phyloP scores from a whole-genome alignment of 2,888 invertebrate species.

The Drosophila demipolita region DNA sequence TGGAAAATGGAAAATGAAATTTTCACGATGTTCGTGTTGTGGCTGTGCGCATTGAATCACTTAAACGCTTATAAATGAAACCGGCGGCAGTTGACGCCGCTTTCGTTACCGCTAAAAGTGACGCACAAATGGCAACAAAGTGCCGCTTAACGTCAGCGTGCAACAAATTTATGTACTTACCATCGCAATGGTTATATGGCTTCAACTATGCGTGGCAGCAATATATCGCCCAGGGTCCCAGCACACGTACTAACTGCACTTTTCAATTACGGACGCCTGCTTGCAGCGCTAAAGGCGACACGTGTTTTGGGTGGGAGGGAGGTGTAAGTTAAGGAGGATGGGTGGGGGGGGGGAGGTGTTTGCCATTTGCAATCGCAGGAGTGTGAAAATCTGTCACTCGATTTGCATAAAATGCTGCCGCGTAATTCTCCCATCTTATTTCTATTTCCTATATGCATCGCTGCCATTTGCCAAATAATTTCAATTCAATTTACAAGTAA shows the following conservation, averaged over 20 bases:
- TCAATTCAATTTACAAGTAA: slow-evolving; percentile 59
- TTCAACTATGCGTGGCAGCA: slow-evolving; percentile 6
- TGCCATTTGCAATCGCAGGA: no score
- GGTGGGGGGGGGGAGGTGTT: not conserved
- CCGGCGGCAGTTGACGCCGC: slow-evolving; percentile 14
- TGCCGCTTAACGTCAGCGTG: slow-evolving; percentile 31
- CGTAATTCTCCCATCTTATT: not conserved
- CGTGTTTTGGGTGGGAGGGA: not conserved
- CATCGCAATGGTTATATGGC: not conserved
- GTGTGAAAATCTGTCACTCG: slow-evolving; percentile 55
- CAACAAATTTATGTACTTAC: slow-evolving; percentile 32
- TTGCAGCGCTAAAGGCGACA: not conserved
- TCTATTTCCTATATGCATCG: slow-evolving; percentile 5
- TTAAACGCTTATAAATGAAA: slow-evolving; percentile 49
- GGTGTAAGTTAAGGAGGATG: not conserved
- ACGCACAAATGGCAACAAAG: slow-evolving; percentile 53
- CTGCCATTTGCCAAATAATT: slow-evolving; percentile 64
- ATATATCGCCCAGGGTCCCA: slow-evolving; percentile 8
- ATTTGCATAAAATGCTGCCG: slow-evolving; percentile 64
- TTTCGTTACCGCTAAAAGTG: slow-evolving; percentile 24
- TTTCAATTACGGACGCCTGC: slow-evolving; percentile 33
- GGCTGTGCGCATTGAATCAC: slow-evolving; percentile 49
- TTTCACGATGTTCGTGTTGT: slow-evolving; percentile 23
- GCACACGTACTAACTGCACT: slow-evolving; percentile 18
- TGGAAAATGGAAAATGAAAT: slow-evolving; percentile 15